These are phyloP conservation scores for Bombus pascuorum DNA, from an alignment of 1,140 invertebrate genomes.

Conservation along the genomic window DNA sequence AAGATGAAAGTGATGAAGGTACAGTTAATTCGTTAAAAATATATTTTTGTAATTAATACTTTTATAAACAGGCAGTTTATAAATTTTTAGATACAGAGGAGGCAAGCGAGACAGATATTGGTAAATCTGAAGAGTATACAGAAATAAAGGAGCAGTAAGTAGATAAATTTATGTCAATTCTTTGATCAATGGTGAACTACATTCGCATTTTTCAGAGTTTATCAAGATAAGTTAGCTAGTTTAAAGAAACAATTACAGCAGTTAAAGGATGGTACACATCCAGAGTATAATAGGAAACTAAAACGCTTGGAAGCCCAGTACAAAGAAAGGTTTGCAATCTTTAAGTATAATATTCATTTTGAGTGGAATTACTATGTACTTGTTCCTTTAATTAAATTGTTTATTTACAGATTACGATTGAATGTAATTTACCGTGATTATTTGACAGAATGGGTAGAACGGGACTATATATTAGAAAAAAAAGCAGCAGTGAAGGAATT, in stretches of 20 bases:
- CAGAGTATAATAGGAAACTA: constrained; percentile 92
- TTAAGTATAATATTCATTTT: not conserved
- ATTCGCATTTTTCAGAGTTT: constrained; percentile 88
- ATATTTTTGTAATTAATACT: not conserved
- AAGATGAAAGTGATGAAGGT: constrained; percentile 83
- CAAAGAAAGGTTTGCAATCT: constrained; percentile 85
- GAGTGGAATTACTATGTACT: constrained; percentile 14
- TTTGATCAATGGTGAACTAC: constrained; percentile 1
- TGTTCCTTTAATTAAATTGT: not conserved
- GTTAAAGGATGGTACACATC: constrained; percentile 92
- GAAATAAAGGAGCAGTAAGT: constrained; percentile 97
- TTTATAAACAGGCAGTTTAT: constrained; percentile 2
- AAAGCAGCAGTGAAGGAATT: constrained; percentile 94
- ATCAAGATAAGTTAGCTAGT: constrained; percentile 94
- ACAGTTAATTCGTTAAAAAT: not conserved
- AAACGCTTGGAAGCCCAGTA: constrained; percentile 92
- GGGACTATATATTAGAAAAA: constrained; percentile 94
- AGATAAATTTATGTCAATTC: not conserved
- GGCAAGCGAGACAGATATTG: constrained; percentile 94
- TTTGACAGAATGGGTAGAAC: constrained; percentile 92
- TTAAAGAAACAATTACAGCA: constrained; percentile 95
- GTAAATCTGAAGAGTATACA: constrained; percentile 90
- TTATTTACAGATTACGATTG: constrained; percentile 84
- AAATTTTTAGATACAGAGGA: constrained; percentile 91
- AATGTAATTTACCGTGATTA: constrained; percentile 94